Conservation (phyloP, 2,113 vertebrate genomes). For the Ammodytes dubius region DNA sequence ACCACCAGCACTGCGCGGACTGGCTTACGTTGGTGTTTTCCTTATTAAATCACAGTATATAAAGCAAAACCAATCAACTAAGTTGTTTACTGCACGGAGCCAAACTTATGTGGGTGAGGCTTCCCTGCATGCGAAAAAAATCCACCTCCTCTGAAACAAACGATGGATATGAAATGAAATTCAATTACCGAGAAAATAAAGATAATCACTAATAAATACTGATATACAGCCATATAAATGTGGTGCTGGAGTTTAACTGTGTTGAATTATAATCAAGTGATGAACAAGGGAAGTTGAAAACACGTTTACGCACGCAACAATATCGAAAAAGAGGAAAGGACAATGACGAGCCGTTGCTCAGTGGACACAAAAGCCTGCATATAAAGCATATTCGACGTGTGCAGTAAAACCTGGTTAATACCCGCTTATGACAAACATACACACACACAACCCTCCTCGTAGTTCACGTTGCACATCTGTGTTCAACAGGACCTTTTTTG, state of each 20-base stretch:
- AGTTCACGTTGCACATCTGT: slow-evolving; percentile 7
- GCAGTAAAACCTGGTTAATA: slow-evolving; percentile 9
- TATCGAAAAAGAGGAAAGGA: neutral
- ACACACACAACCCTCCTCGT: neutral
- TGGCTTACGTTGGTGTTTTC: slow-evolving; percentile 81
- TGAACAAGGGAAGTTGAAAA: neutral
- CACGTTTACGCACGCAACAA: neutral
- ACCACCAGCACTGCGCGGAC: slow-evolving; percentile 77
- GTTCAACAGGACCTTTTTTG: neutral
- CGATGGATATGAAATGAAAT: slow-evolving; percentile 28
- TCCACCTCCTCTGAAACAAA: slow-evolving; percentile 15
- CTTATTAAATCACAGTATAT: slow-evolving; percentile 83
- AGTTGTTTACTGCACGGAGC: slow-evolving; percentile 70
- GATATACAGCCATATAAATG: neutral
- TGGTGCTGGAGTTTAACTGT: neutral
- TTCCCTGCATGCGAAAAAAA: slow-evolving; percentile 37
- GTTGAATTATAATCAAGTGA: neutral
- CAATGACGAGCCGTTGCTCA: slow-evolving; percentile 35
- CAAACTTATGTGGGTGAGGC: slow-evolving; percentile 74
- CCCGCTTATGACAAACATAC: neutral
- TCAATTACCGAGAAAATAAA: slow-evolving; percentile 35
- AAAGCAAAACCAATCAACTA: slow-evolving; percentile 76
- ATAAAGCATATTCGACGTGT: slow-evolving; percentile 17
- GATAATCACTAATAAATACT: slow-evolving; percentile 49
- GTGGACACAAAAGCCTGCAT: slow-evolving; percentile 37